Conservation (phyloP, 2,113 vertebrate genomes). For the Rhagologus leucostigma region DNA sequence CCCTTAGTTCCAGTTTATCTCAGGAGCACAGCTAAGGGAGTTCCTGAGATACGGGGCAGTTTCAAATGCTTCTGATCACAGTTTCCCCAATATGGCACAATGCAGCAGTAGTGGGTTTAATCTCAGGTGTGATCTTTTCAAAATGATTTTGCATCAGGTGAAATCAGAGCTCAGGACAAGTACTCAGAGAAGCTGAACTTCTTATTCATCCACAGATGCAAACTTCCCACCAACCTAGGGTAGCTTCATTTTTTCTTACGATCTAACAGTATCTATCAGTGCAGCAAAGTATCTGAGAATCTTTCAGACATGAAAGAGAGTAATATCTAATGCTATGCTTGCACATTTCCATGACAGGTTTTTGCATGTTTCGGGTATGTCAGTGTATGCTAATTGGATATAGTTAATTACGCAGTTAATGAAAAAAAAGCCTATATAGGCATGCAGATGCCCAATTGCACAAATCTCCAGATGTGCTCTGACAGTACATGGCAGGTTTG, state of each 20-base stretch:
- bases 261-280: not conserved
- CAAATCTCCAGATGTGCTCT: not conserved
- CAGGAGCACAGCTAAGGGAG: not conserved
- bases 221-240: not conserved
- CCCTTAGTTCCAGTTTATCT: not conserved
- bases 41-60: rapidly evolving
- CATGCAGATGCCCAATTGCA: not conserved
- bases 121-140: not conserved
- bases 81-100: not conserved
- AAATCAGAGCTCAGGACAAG: not conserved
- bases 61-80: not conserved
- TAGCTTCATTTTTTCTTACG: not conserved
- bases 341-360: not conserved
- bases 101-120: not conserved
- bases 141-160: not conserved
- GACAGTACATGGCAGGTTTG: not conserved
- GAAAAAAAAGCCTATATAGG: not conserved
- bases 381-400: not conserved
- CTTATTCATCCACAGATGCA: not conserved
- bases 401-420: not conserved
- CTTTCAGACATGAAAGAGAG: not conserved
- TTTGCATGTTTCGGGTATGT: not conserved
- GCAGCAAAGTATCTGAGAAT: not conserved
- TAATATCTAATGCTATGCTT: not conserved
- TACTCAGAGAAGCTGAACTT: not conserved